These are phyloP conservation scores for Aldabrachelys gigantea DNA, from an alignment of 2,113 vertebrate genomes.

Conservation along the genomic window DNA sequence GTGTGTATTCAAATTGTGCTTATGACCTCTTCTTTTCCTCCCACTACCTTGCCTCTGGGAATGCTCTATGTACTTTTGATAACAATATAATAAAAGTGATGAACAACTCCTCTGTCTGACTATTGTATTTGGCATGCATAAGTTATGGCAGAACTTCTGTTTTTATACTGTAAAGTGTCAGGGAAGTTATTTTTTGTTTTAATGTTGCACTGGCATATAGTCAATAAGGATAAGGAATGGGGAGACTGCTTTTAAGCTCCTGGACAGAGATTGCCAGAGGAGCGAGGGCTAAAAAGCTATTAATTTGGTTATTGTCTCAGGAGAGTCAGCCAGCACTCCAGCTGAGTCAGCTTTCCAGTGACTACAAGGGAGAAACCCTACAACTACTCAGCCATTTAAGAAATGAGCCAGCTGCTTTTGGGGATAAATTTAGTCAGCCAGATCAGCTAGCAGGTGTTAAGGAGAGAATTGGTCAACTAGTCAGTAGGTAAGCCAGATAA, in stretches of 20 bases:
- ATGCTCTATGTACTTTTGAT: not conserved
- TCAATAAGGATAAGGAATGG: not conserved
- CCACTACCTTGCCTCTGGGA: not conserved
- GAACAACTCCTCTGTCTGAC: not conserved
- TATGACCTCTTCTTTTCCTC: not conserved
- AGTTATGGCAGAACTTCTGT: not conserved
- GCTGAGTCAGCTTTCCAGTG: conserved; percentile 27
- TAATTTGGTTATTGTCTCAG: not conserved
- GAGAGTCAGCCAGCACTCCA: conserved; percentile 33
- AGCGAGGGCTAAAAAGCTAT: not conserved
- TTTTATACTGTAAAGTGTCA: not conserved
- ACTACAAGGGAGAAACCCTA: not conserved
- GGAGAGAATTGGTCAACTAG: not conserved
- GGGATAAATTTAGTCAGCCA: conserved; percentile 6
- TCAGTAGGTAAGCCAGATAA: not conserved
- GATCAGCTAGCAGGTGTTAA: not conserved
- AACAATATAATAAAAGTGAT: not conserved
- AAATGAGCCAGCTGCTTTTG: conserved; percentile 47
- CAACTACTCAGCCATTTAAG: conserved; percentile 10
- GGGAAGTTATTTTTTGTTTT: not conserved
- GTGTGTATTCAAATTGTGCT: rapidly evolving
- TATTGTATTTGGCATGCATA: rapidly evolving
- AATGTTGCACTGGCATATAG: not conserved
- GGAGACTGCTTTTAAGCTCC: not conserved
- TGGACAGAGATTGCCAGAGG: not conserved